A percentile compares a stretch with the other conserved stretches of the same genome.
Evolutionary conservation across 1,140 invertebrate species (phyloP).

Genomic region (Tetramorium simillimum): DNA sequence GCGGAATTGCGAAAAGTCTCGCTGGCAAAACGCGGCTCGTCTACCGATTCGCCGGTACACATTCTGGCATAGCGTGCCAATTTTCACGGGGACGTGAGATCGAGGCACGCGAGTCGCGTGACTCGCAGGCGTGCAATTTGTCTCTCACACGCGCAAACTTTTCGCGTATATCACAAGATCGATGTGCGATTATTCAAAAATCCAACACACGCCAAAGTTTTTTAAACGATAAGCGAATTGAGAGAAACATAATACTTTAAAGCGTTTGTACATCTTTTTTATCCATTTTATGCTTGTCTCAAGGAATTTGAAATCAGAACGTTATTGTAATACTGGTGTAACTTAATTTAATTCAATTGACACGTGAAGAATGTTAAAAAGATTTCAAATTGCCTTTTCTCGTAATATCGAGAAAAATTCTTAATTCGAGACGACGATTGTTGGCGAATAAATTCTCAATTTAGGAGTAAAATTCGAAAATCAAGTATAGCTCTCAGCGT

Average conservation of each 20-base stretch:
- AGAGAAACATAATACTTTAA: background rate
- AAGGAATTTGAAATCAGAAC: background rate
- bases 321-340: background rate
- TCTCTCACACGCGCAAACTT: conserved; percentile 7
- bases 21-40: conserved; percentile 56
- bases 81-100: conserved; percentile 42
- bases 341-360: background rate
- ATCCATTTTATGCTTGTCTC: background rate
- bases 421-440: background rate
- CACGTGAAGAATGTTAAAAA: background rate
- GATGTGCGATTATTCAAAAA: background rate
- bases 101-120: conserved; percentile 51
- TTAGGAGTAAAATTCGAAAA: background rate
- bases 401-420: background rate
- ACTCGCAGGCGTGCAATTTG: conserved; percentile 48
- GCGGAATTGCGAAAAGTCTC: conserved; percentile 38
- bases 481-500: background rate
- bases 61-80: conserved; percentile 37
- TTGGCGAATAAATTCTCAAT: background rate
- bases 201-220: background rate
- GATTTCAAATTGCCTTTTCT: background rate
- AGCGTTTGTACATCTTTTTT: background rate
- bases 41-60: conserved; percentile 41
- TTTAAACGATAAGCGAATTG: background rate
- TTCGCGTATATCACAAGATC: background rate